Base-by-base conservation (phyloP, 2,888 invertebrate species). In the Graphium colonna region DNA sequence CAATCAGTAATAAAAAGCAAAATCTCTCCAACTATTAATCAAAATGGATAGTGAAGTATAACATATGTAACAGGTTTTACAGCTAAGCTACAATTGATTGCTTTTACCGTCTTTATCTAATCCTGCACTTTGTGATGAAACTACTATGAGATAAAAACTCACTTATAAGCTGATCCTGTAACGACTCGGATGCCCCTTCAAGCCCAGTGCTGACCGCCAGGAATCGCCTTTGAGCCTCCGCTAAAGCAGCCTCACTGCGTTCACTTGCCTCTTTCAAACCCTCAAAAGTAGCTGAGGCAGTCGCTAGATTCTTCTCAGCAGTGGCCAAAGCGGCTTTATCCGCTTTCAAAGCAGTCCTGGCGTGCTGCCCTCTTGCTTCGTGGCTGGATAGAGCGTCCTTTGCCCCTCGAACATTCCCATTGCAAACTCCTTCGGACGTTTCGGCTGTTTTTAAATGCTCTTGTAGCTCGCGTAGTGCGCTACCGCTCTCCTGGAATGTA, bases 91-190 rank as follows among this genome's bases (percentile, higher is more conserved):
- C n/a, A n/a, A n/a, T n/a, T n/a, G n/a, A n/a, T n/a, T n/a, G n/a
- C n/a, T n/a, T n/a, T n/a, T n/a, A n/a, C n/a, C n/a, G n/a, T n/a
- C n/a, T n/a, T n/a, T n/a, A n/a, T n/a, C n/a, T n/a, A n/a, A n/a
- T n/a, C n/a, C n/a, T n/a, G n/a, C n/a, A n/a, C n/a, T n/a, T n/a
- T n/a, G n/a, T n/a, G n/a, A n/a, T n/a, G n/a, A n/a, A n/a, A n/a
- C n/a, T n/a, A n/a, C n/a, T n/a, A n/a, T n/a, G n/a, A n/a, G n/a
- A n/a, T n/a, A n/a, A n/a, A n/a, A n/a, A n/a, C n/a, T n/a, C n/a
- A n/a, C n/a, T n/a, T n/a, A 97, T 97, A 15, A 98, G 91, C 75
- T 97, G 97, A 62, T 97, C 96, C 73, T 96, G 96, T 50, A 98
- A 88, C 0, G 98, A 95, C 31, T 95, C 95, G 4, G 95, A 93